A percentile compares a stretch with the other conserved stretches of the same genome.
These are phyloP conservation scores for Alouatta palliata DNA, from an alignment of 2,113 vertebrate species.

Conservation along the genomic window DNA sequence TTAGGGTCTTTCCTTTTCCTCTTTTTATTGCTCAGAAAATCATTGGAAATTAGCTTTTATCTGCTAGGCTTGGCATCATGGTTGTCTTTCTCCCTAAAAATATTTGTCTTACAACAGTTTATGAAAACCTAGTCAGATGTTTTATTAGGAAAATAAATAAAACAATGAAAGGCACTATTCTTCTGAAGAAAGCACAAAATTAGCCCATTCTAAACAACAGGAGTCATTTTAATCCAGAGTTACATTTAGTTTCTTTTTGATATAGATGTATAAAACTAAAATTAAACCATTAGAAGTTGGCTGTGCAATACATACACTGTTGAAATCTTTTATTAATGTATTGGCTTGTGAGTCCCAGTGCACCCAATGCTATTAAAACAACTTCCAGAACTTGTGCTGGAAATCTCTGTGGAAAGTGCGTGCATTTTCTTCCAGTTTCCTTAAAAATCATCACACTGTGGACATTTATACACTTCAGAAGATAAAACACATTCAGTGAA, in stretches of 20 bases:
- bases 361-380: neutral
- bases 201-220: neutral
- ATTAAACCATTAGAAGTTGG: neutral
- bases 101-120: neutral
- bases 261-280: neutral
- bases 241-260: neutral
- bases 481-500: neutral
- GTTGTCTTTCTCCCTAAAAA: neutral
- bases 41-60: neutral
- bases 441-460: neutral
- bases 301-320: neutral
- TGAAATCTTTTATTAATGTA: neutral
- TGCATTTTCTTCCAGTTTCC: neutral
- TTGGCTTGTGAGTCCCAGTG: neutral
- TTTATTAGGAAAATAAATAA: slow-evolving; percentile 2
- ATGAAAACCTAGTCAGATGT: neutral
- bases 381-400: neutral
- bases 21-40: neutral
- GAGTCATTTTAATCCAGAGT: neutral
- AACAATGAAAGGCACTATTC: neutral
- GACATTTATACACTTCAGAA: neutral
- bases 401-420: neutral
- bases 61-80: neutral
- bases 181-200: neutral
- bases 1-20: neutral